These are phyloP conservation scores for Cololabis saira DNA, from an alignment of 2,113 vertebrate genomes.

Conservation along the genomic window DNA sequence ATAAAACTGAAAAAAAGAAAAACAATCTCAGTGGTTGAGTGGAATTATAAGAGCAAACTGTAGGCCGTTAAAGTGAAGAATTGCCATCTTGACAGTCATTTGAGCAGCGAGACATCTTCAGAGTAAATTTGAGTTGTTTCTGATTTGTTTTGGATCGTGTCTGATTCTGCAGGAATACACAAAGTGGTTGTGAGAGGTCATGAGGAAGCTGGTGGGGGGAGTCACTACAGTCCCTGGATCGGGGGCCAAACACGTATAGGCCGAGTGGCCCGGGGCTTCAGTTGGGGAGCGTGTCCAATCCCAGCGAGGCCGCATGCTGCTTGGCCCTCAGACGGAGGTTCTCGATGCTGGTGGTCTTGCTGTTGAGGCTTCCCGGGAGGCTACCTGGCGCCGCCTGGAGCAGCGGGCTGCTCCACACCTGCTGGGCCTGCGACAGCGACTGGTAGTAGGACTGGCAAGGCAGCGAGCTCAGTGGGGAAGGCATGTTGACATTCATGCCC, in stretches of 20 bases:
- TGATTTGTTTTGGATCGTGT: neutral
- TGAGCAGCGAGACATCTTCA: neutral
- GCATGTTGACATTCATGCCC: conserved; percentile 95
- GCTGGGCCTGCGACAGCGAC: conserved; percentile 94
- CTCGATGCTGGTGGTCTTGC: conserved; percentile 99
- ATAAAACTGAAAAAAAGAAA: too few species aligned
- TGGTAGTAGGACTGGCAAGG: conserved; percentile 99
- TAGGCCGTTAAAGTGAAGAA: neutral
- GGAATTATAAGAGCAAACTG: conserved; percentile 1
- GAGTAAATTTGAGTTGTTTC: neutral
- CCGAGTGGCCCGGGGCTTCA: conserved; percentile 69
- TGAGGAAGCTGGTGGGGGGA: conserved; percentile 6
- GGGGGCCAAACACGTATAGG: neutral
- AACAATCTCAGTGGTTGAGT: neutral
- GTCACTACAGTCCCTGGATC: neutral
- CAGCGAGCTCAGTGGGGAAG: conserved; percentile 88
- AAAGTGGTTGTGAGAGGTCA: conserved; percentile 9
- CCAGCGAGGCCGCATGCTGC: conserved; percentile 95
- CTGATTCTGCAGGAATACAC: conserved; percentile 5
- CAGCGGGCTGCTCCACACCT: conserved; percentile 94
- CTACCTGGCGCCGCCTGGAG: conserved; percentile 86
- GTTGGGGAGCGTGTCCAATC: conserved; percentile 94
- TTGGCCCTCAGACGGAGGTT: conserved; percentile 97
- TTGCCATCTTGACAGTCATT: neutral
- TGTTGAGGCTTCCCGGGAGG: conserved; percentile 89